Conservation (phyloP, 2,113 vertebrate genomes). For the Chloropsis cyanopogon region DNA sequence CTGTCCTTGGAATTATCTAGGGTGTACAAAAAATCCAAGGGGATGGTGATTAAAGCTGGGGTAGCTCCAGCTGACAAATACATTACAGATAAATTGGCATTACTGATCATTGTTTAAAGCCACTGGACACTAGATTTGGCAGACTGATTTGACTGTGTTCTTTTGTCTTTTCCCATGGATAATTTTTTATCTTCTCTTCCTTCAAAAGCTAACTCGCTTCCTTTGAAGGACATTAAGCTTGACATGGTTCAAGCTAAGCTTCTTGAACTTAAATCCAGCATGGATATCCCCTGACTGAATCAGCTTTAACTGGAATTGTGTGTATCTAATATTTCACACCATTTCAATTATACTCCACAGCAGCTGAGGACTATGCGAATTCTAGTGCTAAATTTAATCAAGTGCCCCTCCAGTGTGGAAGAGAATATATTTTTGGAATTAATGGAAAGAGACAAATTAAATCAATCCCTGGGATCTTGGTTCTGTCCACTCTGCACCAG, state of each 20-base stretch:
- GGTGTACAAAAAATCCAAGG: not conserved
- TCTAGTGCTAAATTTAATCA: conserved; percentile 67
- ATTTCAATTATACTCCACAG: conserved; percentile 48
- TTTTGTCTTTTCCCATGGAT: conserved; percentile 56
- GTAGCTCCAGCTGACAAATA: conserved; percentile 38
- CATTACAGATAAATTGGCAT: conserved; percentile 47
- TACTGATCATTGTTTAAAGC: conserved; percentile 41
- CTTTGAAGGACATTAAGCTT: conserved; percentile 51
- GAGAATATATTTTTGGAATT: conserved; percentile 39
- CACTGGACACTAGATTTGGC: conserved; percentile 43
- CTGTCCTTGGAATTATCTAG: conserved; percentile 19
- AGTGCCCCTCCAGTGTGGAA: conserved; percentile 58
- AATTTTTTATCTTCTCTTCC: conserved; percentile 51
- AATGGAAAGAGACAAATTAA: conserved; percentile 58
- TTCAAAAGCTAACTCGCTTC: conserved; percentile 46
- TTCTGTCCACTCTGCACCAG: conserved; percentile 19
- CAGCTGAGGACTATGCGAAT: conserved; percentile 38
- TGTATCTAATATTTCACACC: conserved; percentile 30
- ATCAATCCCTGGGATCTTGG: not conserved
- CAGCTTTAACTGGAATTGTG: conserved; percentile 35
- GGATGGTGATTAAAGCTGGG: conserved; percentile 20
- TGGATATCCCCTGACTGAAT: conserved; percentile 18
- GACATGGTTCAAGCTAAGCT: conserved; percentile 54
- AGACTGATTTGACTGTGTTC: conserved; percentile 15
- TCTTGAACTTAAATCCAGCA: conserved; percentile 59